These are phyloP conservation scores for Hapalemur alaotrensis DNA, from an alignment of 2,797 vertebrate species.

Conservation along the genomic window DNA sequence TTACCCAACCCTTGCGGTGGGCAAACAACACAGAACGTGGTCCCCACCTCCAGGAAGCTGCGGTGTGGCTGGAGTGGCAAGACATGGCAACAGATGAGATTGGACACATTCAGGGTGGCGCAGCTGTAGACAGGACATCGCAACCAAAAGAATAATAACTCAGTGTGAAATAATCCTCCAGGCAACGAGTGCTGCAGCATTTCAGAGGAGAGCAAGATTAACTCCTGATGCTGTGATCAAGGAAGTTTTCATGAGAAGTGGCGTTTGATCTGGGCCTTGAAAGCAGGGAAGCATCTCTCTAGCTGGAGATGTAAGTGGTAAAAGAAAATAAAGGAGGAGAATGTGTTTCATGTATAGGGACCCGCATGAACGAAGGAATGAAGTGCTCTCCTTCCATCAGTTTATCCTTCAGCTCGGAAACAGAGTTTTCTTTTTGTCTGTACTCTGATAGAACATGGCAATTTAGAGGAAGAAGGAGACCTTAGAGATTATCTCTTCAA, in stretches of 20 bases:
- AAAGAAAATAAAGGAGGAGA: conserved; percentile 35
- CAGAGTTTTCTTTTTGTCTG: neutral
- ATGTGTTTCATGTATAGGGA: neutral
- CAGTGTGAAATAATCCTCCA: neutral
- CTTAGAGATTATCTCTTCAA: neutral
- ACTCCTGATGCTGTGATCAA: conserved; percentile 31
- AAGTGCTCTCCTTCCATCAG: neutral
- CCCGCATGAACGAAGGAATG: neutral
- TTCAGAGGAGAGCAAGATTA: conserved; percentile 33
- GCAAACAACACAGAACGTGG: neutral
- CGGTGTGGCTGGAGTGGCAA: neutral
- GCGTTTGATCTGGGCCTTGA: conserved; percentile 57
- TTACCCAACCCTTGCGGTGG: neutral
- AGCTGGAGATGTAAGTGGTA: neutral
- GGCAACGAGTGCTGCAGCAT: neutral
- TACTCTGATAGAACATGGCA: neutral
- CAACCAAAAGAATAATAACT: neutral
- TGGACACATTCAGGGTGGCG: too few species aligned
- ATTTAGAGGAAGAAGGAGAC: conserved; percentile 39
- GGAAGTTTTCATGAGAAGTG: conserved; percentile 22
- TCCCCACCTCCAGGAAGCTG: neutral
- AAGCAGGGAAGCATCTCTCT: conserved; percentile 52
- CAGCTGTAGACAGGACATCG: neutral
- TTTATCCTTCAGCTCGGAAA: conserved; percentile 44
- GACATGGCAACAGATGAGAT: too few species aligned